phyloP scores from a whole-genome alignment of 2,113 vertebrate species.

The Platanista minor region DNA sequence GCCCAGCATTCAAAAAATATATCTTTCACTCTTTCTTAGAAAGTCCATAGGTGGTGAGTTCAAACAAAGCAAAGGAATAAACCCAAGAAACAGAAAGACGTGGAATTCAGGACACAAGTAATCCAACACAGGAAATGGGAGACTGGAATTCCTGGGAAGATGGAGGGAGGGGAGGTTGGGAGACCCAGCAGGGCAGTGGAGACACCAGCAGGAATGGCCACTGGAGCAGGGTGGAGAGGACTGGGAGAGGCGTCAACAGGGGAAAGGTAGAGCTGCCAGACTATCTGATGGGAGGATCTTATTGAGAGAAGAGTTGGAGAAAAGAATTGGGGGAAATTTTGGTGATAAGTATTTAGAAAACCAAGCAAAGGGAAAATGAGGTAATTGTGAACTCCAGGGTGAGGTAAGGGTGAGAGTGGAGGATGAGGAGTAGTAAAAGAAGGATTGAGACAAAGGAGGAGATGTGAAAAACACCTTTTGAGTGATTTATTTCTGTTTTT shows the following conservation, averaged over 20 bases:
- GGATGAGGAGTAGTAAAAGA: not conserved
- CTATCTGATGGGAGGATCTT: not conserved
- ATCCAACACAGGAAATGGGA: not conserved
- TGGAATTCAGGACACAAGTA: not conserved
- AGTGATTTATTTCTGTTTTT: not conserved
- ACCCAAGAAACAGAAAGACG: not conserved
- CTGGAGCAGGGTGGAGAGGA: not conserved
- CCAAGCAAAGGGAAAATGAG: not conserved
- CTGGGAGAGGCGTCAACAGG: not conserved
- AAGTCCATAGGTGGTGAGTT: not conserved
- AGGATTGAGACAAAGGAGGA: not conserved
- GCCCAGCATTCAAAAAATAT: not conserved
- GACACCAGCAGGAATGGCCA: not conserved
- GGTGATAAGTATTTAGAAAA: not conserved
- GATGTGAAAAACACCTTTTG: not conserved
- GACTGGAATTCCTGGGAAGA: not conserved
- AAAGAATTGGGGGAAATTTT: not conserved
- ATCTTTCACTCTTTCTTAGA: not conserved
- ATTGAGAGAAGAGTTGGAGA: not conserved
- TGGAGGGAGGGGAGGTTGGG: not conserved
- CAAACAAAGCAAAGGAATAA: not conserved
- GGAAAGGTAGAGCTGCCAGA: not conserved
- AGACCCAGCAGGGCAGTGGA: not conserved
- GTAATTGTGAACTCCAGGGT: not conserved
- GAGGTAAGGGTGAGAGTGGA: rapidly evolving